Percentiles rank a stretch among this genome's conserved stretches.
phyloP scores from a whole-genome alignment of 2,888 invertebrate species.

The Pherbina coryleti region DNA sequence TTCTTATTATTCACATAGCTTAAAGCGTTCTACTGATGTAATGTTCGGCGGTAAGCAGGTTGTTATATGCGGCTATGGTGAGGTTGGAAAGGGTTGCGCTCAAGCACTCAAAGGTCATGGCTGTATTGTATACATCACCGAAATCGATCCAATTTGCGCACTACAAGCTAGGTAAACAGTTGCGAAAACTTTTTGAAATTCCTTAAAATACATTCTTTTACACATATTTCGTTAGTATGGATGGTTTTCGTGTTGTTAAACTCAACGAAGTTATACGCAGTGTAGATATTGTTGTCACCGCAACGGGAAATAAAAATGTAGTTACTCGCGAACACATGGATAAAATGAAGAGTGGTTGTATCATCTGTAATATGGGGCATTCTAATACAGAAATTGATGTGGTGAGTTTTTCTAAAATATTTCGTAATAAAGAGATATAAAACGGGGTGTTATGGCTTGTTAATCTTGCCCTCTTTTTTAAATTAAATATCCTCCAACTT shows the following conservation, averaged over 20 bases:
- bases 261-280: conserved; percentile 92
- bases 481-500: too few relatives aligned
- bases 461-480: too few relatives aligned
- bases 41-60: conserved; percentile 99
- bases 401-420: conserved; percentile 18
- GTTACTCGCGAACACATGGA: conserved; percentile 96
- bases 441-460: too few relatives aligned
- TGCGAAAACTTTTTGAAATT: background rate
- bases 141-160: conserved; percentile 98
- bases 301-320: conserved; percentile 97
- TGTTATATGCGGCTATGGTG: conserved; percentile 95
- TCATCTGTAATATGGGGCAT: conserved; percentile 97
- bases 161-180: conserved; percentile 86
- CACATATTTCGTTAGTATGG: conserved; percentile 75
- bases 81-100: conserved; percentile 97
- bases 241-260: conserved; percentile 95
- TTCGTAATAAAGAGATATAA: background rate
- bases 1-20: conserved; percentile 67
- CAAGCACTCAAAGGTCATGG: conserved; percentile 95
- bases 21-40: conserved; percentile 77
- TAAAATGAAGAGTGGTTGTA: conserved; percentile 95
- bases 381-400: conserved; percentile 97
- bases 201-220: conserved; percentile 21
- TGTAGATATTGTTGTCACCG: conserved; percentile 97
- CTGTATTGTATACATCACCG: conserved; percentile 88